phyloP scores from a whole-genome alignment of 2,113 vertebrate species.

The Chroicocephalus ridibundus region DNA sequence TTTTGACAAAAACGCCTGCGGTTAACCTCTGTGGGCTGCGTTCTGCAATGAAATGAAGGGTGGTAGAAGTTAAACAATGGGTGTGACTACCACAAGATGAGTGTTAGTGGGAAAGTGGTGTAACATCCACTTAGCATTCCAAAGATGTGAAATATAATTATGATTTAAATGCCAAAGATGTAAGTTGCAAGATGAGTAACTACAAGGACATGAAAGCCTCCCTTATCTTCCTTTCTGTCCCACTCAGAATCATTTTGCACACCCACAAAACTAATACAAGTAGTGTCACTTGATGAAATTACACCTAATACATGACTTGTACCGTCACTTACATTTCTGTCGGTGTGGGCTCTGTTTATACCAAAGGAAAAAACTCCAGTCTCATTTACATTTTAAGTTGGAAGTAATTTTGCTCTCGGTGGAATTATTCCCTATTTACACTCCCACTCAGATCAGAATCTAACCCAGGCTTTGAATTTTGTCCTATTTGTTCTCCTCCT shows the following conservation, averaged over 20 bases:
- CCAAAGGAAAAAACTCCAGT: background rate
- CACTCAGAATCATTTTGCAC: slow-evolving; percentile 49
- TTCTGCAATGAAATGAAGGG: background rate
- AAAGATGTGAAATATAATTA: slow-evolving; percentile 47
- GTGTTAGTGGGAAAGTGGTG: slow-evolving; percentile 53
- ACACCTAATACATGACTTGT: slow-evolving; percentile 16
- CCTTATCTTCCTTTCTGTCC: slow-evolving; percentile 32
- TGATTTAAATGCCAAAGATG: slow-evolving; percentile 47
- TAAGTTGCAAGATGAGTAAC: slow-evolving; percentile 53
- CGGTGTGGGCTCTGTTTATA: background rate
- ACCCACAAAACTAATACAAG: slow-evolving; percentile 48
- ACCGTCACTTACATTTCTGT: slow-evolving; percentile 11
- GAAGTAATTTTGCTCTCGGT: background rate
- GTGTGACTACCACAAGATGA: slow-evolving; percentile 43
- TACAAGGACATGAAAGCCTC: slow-evolving; percentile 34
- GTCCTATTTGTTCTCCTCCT: background rate
- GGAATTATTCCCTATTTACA: background rate
- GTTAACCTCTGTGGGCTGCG: slow-evolving; percentile 46
- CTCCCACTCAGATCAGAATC: slow-evolving; percentile 3
- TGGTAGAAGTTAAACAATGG: slow-evolving; percentile 50
- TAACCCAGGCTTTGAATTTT: background rate
- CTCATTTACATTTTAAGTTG: slow-evolving; percentile 4
- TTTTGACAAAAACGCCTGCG: background rate
- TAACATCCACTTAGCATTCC: slow-evolving; percentile 58
- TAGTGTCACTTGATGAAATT: slow-evolving; percentile 40